A percentile compares a stretch with the other conserved stretches of the same genome.
phyloP scores from a whole-genome alignment of 2,888 invertebrate genomes.

The Strigamia crassipes region DNA sequence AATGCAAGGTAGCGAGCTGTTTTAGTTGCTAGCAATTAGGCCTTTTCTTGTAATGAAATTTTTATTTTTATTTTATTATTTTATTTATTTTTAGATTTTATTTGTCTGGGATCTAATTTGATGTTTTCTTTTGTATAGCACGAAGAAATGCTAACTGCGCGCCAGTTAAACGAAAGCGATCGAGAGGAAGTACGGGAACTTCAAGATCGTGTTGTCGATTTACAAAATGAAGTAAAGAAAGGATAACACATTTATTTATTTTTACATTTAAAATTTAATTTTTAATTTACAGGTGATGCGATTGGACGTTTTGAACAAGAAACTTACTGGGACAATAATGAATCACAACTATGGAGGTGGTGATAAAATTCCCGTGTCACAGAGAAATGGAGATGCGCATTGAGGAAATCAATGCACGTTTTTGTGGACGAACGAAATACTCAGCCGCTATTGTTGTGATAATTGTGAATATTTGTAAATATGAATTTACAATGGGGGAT shows the following conservation, averaged over 20 bases:
- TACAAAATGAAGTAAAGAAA: slow-evolving; percentile 83
- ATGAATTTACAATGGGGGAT: not conserved
- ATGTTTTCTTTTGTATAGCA: slow-evolving; percentile 70
- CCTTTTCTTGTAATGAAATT: slow-evolving; percentile 47
- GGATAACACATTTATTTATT: not conserved
- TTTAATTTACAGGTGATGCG: slow-evolving; percentile 55
- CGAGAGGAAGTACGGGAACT: slow-evolving; percentile 84
- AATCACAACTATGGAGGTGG: slow-evolving; percentile 41
- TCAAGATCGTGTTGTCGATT: slow-evolving; percentile 88
- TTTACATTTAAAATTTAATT: not conserved
- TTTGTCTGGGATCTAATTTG: not conserved
- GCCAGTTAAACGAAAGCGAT: slow-evolving; percentile 81
- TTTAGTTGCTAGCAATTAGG: slow-evolving; percentile 43
- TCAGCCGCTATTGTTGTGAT: slow-evolving; percentile 6
- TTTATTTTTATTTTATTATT: slow-evolving; percentile 44
- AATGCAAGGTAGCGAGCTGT: slow-evolving; percentile 74
- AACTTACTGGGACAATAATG: slow-evolving; percentile 50
- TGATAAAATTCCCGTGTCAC: slow-evolving; percentile 49
- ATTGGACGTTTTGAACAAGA: slow-evolving; percentile 55
- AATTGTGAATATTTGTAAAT: slow-evolving; percentile 23
- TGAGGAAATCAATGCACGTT: not conserved
- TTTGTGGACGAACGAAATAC: not conserved
- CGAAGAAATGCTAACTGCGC: slow-evolving; percentile 91
- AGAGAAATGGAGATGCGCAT: slow-evolving; percentile 48
- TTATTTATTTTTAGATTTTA: not conserved